Base-by-base conservation (phyloP, 1,140 invertebrate species). In the Diabrotica undecimpunctata region DNA sequence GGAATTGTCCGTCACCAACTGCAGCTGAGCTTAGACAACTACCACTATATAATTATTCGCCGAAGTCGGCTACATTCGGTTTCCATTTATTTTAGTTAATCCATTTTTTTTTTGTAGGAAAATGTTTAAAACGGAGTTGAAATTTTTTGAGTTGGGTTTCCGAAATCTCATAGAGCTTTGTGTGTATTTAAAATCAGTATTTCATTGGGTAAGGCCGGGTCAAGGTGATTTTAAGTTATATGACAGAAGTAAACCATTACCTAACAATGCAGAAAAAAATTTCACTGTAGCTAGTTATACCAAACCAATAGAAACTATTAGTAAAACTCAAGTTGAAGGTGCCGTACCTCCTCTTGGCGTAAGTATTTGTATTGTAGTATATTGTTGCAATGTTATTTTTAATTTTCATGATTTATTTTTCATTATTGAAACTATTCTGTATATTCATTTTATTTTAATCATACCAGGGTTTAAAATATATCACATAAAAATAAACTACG, bases 151-250 rank as follows among this genome's bases (percentile, higher is more conserved):
- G 9, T 61, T 54, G 35, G 66, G 66, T 36, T 68, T 68, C 14
- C 58, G 39, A 6, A 70, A 52, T 36, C 61, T 70, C 14, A 68
- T 68, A 59, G 57, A 70, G 11, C 67, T 70, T 51, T 70, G 69
- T 54, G 37, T 63, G 12, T 50, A 38, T 51, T 62, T 67, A 51
- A 62, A 61, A 25, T 37, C 65, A 8, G 68, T 70, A 36, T 70
- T 68, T 61, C 64, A 66, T 35, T 70, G 64, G 51, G 62, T 66
- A 4, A 38, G 61, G 36, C 69, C 69, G 4, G 64, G 56, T 9
- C 7, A n/a, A 8, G 69, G 64, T 11, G 69, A 70, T 61, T 70
- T 64, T 58, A 67, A 64, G 38, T 52, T 70, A 25, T 70, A 64
- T 52, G 69, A 70, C 58, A 12, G 54, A 25, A 67, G 8, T 38